A percentile compares a stretch with the other conserved stretches of the same genome.
phyloP scores from a whole-genome alignment of 2,113 vertebrate species.

The Caretta caretta region DNA sequence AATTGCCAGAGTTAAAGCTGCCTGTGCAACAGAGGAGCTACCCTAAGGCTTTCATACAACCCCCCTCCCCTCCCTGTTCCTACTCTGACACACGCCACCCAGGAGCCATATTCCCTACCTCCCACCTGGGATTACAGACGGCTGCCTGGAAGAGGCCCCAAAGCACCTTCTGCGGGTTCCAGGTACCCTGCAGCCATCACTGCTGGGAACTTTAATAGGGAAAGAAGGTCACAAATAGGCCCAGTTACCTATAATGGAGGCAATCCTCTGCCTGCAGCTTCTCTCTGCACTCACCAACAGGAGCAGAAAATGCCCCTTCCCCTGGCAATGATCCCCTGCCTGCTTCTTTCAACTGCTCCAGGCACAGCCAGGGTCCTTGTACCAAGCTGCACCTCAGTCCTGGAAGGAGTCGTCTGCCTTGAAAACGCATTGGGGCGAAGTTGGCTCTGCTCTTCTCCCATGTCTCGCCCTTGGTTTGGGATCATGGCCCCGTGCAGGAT shows the following conservation, averaged over 20 bases:
- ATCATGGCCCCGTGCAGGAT: background rate
- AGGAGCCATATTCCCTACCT: background rate
- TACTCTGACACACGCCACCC: background rate
- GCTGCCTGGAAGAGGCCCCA: background rate
- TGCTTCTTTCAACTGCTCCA: background rate
- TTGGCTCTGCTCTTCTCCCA: background rate
- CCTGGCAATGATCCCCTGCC: background rate
- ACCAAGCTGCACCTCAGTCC: background rate
- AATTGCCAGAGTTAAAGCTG: fast-evolving
- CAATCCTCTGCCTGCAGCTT: background rate
- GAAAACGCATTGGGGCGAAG: background rate
- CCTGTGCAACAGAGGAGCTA: background rate
- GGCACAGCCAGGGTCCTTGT: background rate
- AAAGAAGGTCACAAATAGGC: too few species aligned
- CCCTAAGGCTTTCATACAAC: background rate
- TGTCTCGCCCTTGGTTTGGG: background rate
- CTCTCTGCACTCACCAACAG: background rate
- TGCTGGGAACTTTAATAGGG: too few species aligned
- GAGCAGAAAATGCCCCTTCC: background rate
- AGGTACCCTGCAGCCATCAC: too few species aligned
- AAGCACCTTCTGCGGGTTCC: too few species aligned
- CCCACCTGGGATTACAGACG: too few species aligned
- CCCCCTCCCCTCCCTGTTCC: background rate
- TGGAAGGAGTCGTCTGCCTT: background rate
- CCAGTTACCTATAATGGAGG: too few species aligned